These are phyloP conservation scores for Chymomyza caudatula DNA, from an alignment of 2,888 invertebrate species.

Conservation along the genomic window DNA sequence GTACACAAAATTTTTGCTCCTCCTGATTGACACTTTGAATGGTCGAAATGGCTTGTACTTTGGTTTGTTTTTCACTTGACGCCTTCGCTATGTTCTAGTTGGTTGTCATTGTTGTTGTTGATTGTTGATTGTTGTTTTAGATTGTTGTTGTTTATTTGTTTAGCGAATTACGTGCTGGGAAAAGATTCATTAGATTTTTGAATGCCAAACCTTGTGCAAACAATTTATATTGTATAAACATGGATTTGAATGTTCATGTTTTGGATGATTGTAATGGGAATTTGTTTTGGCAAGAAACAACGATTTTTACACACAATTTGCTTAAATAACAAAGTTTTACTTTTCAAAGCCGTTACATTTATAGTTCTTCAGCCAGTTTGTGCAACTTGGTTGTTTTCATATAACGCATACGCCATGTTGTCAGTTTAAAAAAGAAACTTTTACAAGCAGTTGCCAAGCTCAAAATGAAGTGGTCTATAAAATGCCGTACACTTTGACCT, in stretches of 20 bases:
- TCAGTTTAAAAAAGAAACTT: not conserved
- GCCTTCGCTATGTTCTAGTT: slow-evolving; percentile 7
- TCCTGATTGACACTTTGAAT: not conserved
- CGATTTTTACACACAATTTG: too few relatives aligned
- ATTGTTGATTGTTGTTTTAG: not conserved
- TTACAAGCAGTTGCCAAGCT: slow-evolving; percentile 19
- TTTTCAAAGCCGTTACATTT: too few relatives aligned
- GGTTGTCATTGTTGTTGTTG: slow-evolving; percentile 20
- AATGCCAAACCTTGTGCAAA: slow-evolving; percentile 20
- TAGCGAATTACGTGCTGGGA: slow-evolving; percentile 39
- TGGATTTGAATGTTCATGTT: not conserved
- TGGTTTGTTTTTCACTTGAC: not conserved
- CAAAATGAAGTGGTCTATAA: not conserved
- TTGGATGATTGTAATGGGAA: too few relatives aligned
- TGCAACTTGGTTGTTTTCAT: slow-evolving; percentile 11
- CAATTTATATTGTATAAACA: not conserved
- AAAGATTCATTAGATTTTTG: slow-evolving; percentile 51
- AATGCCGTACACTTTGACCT: slow-evolving; percentile 48
- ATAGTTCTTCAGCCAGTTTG: not conserved
- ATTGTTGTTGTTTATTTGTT: slow-evolving; percentile 38
- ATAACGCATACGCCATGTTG: not conserved
- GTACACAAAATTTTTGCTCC: not conserved
- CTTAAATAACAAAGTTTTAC: too few relatives aligned
- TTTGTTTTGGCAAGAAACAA: too few relatives aligned
- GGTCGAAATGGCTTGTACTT: not conserved